Base-by-base conservation (phyloP, 2,888 invertebrate species). In the Xiphydria camelus region DNA sequence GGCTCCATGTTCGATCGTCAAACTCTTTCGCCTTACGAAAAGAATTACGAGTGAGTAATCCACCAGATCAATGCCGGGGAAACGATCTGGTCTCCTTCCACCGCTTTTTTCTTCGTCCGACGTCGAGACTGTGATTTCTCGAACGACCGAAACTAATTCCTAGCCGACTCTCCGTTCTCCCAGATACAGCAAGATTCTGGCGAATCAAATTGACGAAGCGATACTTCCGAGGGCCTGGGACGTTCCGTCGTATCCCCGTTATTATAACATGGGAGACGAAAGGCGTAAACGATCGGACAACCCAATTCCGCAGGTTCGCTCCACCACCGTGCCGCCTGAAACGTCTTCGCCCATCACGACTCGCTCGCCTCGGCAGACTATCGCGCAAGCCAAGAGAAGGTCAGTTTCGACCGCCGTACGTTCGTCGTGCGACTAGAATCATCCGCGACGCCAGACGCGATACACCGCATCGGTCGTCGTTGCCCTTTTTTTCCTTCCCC, bases 261-360 rank as follows among this genome's bases (percentile, higher is more conserved):
- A 68, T 39, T 63, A 64, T 39, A 45, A 39, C 40, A 18, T 58
- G 42, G 53, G 47, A 19, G 70, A 69, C 9, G 66, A 69, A 23
- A 67, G 71, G 14, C 66, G 71, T 20, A 71, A 71, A 42, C 55
- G 70, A 20, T 68, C 70, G 23, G 68, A 68, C 7, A 66, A 64
- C 26, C 43, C 57, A 10, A 9, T 29, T 2, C 32, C 33, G 4
- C 43, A 32, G 29, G 22, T 25, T n/a, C 19, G 45, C 2, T 18
- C 58, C 7, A 55, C 57, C 4, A 18, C 34, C 15, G 12, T 37
- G 6, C 52, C 54, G 9, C 45, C 60, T 4, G 51, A 62, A 35
- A 56, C 63, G 23, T 51, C 51, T 2, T 50, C 59, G 18, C 33
- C 40, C 18, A 10, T 50, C 49, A 20, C 22, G 6, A 41, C 41